Conservation (phyloP, 1,140 invertebrate genomes). For the Calliopsis andreniformis region DNA sequence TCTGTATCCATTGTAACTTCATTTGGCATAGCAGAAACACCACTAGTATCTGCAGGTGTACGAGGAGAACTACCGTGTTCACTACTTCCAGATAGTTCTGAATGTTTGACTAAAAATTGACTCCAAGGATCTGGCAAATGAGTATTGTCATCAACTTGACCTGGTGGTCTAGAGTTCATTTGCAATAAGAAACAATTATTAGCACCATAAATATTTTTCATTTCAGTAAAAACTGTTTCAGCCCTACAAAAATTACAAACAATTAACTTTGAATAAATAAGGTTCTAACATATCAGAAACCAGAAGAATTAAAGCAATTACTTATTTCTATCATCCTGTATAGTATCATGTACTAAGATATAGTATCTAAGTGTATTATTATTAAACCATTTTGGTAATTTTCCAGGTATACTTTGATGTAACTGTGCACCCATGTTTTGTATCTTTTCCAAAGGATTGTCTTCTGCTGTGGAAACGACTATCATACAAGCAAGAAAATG, state of each 20-base stretch:
- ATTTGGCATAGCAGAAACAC: slow-evolving; percentile 82
- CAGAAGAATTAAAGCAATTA: slow-evolving; percentile 71
- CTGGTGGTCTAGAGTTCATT: slow-evolving; percentile 89
- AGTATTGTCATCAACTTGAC: slow-evolving; percentile 82
- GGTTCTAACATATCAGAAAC: neutral
- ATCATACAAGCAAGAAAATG: slow-evolving; percentile 96
- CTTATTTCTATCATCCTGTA: slow-evolving; percentile 85
- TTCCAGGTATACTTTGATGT: slow-evolving; percentile 88
- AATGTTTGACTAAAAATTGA: slow-evolving; percentile 86
- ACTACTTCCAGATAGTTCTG: slow-evolving; percentile 80
- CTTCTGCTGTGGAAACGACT: slow-evolving; percentile 91
- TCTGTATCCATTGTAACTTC: slow-evolving; percentile 76
- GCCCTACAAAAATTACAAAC: slow-evolving; percentile 83
- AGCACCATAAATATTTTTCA: slow-evolving; percentile 92
- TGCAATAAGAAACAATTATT: slow-evolving; percentile 93
- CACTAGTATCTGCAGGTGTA: slow-evolving; percentile 82
- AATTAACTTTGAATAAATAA: neutral
- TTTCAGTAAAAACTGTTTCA: slow-evolving; percentile 89
- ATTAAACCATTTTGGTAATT: slow-evolving; percentile 95
- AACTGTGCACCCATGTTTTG: slow-evolving; percentile 89
- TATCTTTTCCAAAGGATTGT: slow-evolving; percentile 90
- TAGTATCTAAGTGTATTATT: slow-evolving; percentile 92
- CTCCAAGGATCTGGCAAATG: slow-evolving; percentile 91
- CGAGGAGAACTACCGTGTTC: slow-evolving; percentile 86
- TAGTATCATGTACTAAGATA: slow-evolving; percentile 93